Base-by-base conservation (phyloP, 2,888 invertebrate genomes). In the Microchrysa polita region DNA sequence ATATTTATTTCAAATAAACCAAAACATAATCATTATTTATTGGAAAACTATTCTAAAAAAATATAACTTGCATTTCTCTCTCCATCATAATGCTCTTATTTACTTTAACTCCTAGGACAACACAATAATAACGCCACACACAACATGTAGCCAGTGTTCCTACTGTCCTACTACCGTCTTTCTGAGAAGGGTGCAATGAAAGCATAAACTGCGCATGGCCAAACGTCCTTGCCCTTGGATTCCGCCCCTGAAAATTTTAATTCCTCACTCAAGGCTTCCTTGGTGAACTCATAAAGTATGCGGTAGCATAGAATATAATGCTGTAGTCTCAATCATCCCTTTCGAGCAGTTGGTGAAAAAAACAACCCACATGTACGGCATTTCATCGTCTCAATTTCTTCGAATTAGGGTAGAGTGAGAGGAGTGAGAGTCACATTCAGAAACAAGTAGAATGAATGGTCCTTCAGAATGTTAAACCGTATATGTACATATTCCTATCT, bases 161-260 rank as follows among this genome's bases (percentile, higher is more conserved):
- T 61, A 61, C 65, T 65, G 65, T 65, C 65, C 65, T 67, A 67
- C 67, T 23, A 67, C 27, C 67, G 52, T 20, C 34, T 14, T 48
- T 22, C 63, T 42, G 12, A 18, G 22, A 65, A 20, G 42, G 18
- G 18, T 22, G 40, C 40, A 61, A 52, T 16, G n/a, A 53, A 42
- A 52, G 67, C 10, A 65, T 1, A 22, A 12, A 57, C n/a, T 78
- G 82, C 83, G 83, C 83, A 83, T 81, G 83, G 81, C 79, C 79
- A 77, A 76, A 79, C 81, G 82, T 83, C 83, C 83, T 83, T 83
- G 83, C 83, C 83, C 83, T 83, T 83, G 83, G 83, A 81, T 78
- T 79, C 78, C 78, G 75, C 75, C 74, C 76, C 72, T 73, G 75
- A 74, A 52, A 72, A 65, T 55, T 60, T 34, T n/a, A 42, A 73